Conservation (phyloP, 2,797 vertebrate species). For the Danio kyathit region DNA sequence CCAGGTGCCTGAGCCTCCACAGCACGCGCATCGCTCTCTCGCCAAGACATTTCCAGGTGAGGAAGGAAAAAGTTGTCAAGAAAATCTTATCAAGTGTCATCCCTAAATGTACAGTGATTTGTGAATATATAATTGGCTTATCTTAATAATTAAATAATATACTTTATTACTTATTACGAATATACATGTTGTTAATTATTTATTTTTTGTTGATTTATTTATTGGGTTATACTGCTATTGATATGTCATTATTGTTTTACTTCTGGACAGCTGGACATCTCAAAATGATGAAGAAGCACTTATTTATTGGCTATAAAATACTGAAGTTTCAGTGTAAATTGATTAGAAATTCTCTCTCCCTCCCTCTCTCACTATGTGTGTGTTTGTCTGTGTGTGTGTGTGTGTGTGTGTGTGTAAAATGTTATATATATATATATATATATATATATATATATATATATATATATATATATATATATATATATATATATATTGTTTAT, state of each 20-base stretch:
- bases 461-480: too few species aligned
- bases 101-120: neutral
- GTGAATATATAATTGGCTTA: neutral
- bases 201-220: neutral
- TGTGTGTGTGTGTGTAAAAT: too few species aligned
- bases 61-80: constrained; percentile 11
- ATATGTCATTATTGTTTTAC: neutral
- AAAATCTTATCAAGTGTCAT: neutral
- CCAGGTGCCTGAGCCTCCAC: constrained; percentile 90
- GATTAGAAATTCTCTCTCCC: too few species aligned
- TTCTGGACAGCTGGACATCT: neutral
- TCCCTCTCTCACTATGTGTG: too few species aligned
- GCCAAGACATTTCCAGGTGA: constrained; percentile 84
- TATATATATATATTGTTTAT: too few species aligned
- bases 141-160: neutral
- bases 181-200: neutral
- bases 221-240: neutral
- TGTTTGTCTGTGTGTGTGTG: too few species aligned
- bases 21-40: constrained; percentile 85
- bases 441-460: too few species aligned
- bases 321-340: too few species aligned
- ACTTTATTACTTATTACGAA: neutral
- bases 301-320: too few species aligned
- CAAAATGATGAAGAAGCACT: too few species aligned
- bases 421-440: too few species aligned